Base-by-base conservation (phyloP, 2,113 vertebrate genomes). In the Choloepus hoffmanni region DNA sequence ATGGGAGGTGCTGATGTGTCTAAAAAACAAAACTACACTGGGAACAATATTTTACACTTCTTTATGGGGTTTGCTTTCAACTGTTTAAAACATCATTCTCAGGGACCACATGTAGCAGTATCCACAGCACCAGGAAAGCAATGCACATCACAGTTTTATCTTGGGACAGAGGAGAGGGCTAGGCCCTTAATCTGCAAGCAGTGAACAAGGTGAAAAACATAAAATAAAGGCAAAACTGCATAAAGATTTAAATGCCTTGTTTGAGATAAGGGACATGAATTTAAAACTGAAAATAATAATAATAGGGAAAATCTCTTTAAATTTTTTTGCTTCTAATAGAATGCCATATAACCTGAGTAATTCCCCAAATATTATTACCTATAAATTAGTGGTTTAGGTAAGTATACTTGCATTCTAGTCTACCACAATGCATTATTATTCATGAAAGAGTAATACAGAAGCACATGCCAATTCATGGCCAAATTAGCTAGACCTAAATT, bases 221-320 rank as follows among this genome's bases (percentile, higher is more conserved):
- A 95, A 92, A 90, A 87, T 55, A 53, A 78, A 95, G 85, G 58
- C 21, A 92, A 92, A 78, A 30, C 8, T 60, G 78, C 85, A 91
- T 53, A 74, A 94, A 40, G 58, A 81, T 33, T 88, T 89, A 18
- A 90, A 96, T 72, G 91, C 6, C 86, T 13, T 55, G 36, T 70
- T 72, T 78, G 65, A 86, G 68, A 60, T 73, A 74, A 90, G 12
- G n/a, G 33, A 26, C 45, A 76, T 30, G 43, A 19, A 48, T 48
- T 87, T 43, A 85, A 92, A 95, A 70, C 28, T 89, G 33, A 89
- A 92, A 92, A 65, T 55, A 96, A 1, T 62, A 84, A 1, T 62
- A 84, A 36, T 43, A 58, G 6, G 53, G 30, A 48, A 79, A 62
- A 70, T 50, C 24, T 91, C 89, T 45, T 33, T 72, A 92, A 74